Base-by-base conservation (phyloP, 2,113 vertebrate species). In the Pterophyllum scalare region DNA sequence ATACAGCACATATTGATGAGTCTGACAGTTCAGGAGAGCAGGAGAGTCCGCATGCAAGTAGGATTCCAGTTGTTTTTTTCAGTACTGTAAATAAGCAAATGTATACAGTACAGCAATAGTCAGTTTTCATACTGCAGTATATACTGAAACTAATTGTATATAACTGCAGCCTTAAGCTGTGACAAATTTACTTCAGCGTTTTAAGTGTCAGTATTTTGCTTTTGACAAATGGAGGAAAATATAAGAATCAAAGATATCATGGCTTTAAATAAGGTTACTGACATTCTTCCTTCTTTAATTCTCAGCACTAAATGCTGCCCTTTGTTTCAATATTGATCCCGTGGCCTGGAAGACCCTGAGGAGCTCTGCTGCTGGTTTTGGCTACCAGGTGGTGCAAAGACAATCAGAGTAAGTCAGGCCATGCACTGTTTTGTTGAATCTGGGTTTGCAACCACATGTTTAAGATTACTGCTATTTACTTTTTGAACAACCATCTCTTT, bases 321-420 rank as follows among this genome's bases (percentile, higher is more conserved):
- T 81, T 40, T 77, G 86, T 56, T 40, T 65, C 38, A 65, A 65
- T 43, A 65, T 65, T 24, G 62, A 65, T 65, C 62, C 62, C 43
- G 62, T 22, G 17, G 49, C 92, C 40, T 96, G 95, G 95, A 93
- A 56, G 61, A 11, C 26, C 2, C 61, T 94, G 31, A 83, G 0
- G 1, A 11, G 60, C 1, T 0, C 12, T 28, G 86, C 79, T 40
- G 46, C 56, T 60, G 88, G 93, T 43, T 96, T 96, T 83, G 95
- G 95, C 38, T 94, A 96, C 85, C 91, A 94, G 82, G 93, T 96
- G 60, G 91, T 95, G 62, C 95, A 95, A 82, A 87, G 82, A 83
- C 4, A 0, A 15, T 61, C 59, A 6, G 17, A 61, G 59, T 61
- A 61, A 61, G 59, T 61, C 59, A 2, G 59, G 5, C 20, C 17